A percentile compares a stretch with the other conserved stretches of the same genome.
phyloP scores from a whole-genome alignment of 2,113 vertebrate species.

The Eulacestoma nigropectus region DNA sequence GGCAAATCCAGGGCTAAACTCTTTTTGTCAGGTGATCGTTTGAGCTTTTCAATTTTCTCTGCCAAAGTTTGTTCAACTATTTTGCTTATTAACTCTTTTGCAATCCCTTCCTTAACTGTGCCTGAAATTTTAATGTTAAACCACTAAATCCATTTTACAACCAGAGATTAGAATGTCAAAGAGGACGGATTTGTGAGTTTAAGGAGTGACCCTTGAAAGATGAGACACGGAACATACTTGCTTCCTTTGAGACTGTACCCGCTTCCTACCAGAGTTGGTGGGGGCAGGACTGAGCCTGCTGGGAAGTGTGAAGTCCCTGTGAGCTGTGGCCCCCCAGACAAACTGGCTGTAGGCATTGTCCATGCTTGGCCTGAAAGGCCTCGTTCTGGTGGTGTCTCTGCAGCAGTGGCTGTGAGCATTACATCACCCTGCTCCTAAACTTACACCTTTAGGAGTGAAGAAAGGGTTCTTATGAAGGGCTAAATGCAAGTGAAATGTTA shows the following conservation, averaged over 20 bases:
- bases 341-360: not conserved
- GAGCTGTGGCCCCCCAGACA: not conserved
- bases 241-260: not conserved
- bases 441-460: not conserved
- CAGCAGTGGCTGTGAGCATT: not conserved
- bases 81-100: slow-evolving; percentile 52
- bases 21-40: not conserved
- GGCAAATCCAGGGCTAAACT: not conserved
- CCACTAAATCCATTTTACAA: slow-evolving; percentile 51
- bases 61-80: slow-evolving; percentile 43
- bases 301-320: not conserved
- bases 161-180: slow-evolving; percentile 40
- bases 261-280: fast-evolving
- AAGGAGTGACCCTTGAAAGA: slow-evolving; percentile 18
- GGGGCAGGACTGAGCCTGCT: not conserved
- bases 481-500: not conserved
- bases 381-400: not conserved
- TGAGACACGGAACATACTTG: not conserved
- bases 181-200: slow-evolving; percentile 47
- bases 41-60: slow-evolving; percentile 7
- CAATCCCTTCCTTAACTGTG: slow-evolving; percentile 37
- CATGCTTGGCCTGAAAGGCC: not conserved
- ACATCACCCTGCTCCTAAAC: not conserved
- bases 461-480: not conserved
- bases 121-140: slow-evolving; percentile 60